Evolutionary conservation across 2,113 vertebrate species (phyloP), one percentile per base, ranked within the genome.

Genomic region (Morone saxatilis): DNA sequence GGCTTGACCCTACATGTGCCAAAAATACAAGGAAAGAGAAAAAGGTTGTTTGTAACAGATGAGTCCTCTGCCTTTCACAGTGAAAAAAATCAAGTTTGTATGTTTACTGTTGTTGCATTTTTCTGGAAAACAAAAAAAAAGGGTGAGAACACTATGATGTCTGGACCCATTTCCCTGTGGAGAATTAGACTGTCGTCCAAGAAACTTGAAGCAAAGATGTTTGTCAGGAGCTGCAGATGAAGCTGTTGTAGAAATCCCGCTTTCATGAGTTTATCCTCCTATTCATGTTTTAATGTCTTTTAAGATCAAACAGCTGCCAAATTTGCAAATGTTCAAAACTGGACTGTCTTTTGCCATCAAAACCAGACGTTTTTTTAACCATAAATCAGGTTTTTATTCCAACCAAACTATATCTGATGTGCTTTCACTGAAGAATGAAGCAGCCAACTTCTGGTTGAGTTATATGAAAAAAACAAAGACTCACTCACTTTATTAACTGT

Each of bases 21-120:
- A 93, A 93, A 93, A 86, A 78, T 45, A 76, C 9, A 62, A 7
- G 11, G 50, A 76, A 57, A 71, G 65, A 54, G 48, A 81, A 56
- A 70, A 71, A 51, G 7, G 67, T 80, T 14, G 12, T 1, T 77
- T 38, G 65, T 51, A 59, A 71, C 38, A 66, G 71, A 77, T 1
- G 31, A 80, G 38, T 80, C 70, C 12, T 83, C 83, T 78, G 90
- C 79, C 85, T 88, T 89, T 85, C 77, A 87, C 85, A 59, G 78
- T 62, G 57, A 43, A 57, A 77, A 77, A 47, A 63, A 57, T 41
- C 19, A 38, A 48, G 41, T 76, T 90, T 86, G 57, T 88, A 68
- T 92, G 86, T 87, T 92, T 88, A 91, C 89, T 87, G 83, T 87
- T 75, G 78, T 84, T 1, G 17, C 53, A 36, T 83, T 70, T 84